Percentiles rank a stretch among this genome's conserved stretches.
phyloP scores from a whole-genome alignment of 2,797 vertebrate species.

The Danio kyathit region DNA sequence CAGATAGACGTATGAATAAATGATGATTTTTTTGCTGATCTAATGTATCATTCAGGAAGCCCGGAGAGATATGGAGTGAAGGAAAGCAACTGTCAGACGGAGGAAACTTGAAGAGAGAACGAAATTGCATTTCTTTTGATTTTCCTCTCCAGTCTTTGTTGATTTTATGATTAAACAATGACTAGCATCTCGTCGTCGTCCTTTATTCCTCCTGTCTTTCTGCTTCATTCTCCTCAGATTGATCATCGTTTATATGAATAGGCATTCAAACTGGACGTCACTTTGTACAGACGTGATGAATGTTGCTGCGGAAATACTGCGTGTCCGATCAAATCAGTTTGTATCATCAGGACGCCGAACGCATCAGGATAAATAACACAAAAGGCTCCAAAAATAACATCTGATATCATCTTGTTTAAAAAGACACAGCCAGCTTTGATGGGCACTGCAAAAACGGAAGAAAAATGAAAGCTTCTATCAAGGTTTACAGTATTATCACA shows the following conservation, averaged over 20 bases:
- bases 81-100: slow-evolving; percentile 24
- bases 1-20: slow-evolving; percentile 21
- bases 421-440: not conserved
- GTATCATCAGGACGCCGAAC: slow-evolving; percentile 16
- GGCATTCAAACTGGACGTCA: slow-evolving; percentile 24
- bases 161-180: slow-evolving; percentile 11
- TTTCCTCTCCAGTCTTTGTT: too few species aligned
- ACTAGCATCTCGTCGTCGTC: not conserved
- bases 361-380: slow-evolving; percentile 22
- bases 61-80: slow-evolving; percentile 54
- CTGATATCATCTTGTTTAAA: slow-evolving; percentile 4
- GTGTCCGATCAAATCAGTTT: slow-evolving; percentile 40
- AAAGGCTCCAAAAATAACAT: slow-evolving; percentile 34
- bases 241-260: slow-evolving; percentile 38
- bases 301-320: slow-evolving; percentile 35
- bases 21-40: slow-evolving; percentile 1
- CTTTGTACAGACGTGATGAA: slow-evolving; percentile 24
- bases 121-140: not conserved
- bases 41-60: slow-evolving; percentile 21
- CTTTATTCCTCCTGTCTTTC: slow-evolving; percentile 6
- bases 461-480: not conserved
- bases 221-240: slow-evolving; percentile 18
- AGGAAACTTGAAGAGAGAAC: slow-evolving; percentile 11
- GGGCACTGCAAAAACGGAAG: not conserved
- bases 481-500: too few species aligned